Conservation (phyloP, 2,797 vertebrate species). For the Catharus ustulatus region DNA sequence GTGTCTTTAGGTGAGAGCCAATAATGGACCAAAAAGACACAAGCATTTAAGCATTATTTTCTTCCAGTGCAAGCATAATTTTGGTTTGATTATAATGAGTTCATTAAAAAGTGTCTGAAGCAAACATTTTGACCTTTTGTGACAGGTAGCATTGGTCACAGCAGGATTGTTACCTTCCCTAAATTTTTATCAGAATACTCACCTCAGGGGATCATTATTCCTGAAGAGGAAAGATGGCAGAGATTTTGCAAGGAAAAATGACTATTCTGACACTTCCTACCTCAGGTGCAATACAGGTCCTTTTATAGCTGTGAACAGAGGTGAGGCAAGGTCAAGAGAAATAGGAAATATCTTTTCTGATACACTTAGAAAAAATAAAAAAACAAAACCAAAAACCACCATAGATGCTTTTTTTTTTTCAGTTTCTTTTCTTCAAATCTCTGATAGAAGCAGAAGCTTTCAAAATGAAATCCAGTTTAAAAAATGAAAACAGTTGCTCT, state of each 20-base stretch:
- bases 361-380: neutral
- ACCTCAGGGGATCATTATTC: neutral
- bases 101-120: neutral
- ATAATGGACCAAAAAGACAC: neutral
- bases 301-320: constrained; percentile 28
- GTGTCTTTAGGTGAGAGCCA: neutral
- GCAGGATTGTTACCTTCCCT: neutral
- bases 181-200: neutral
- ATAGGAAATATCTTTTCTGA: constrained; percentile 24
- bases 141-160: neutral
- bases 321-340: neutral
- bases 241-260: neutral
- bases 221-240: neutral
- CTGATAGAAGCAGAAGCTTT: neutral
- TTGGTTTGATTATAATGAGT: neutral
- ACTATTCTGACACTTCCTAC: constrained; percentile 4
- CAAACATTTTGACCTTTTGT: neutral
- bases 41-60: neutral
- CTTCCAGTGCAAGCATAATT: neutral
- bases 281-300: neutral
- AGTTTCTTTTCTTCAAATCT: neutral
- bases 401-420: neutral
- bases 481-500: neutral
- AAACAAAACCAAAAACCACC: neutral
- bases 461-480: neutral